Evolutionary conservation across 2,797 vertebrate genomes (phyloP).

Genomic region (Aulostomus chinensis): DNA sequence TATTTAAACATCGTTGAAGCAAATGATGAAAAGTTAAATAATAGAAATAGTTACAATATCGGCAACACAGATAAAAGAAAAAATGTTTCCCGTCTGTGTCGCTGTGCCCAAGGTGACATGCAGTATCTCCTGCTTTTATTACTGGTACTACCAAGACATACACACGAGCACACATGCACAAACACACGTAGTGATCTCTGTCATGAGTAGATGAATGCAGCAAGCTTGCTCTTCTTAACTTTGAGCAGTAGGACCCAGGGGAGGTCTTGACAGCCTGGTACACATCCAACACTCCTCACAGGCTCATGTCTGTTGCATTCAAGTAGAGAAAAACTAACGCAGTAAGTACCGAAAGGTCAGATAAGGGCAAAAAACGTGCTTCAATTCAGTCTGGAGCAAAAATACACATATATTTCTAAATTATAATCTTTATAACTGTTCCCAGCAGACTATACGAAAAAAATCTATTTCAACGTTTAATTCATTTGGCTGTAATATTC

Average conservation of each 20-base stretch:
- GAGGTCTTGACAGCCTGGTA: slow-evolving; percentile 49
- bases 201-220: slow-evolving; percentile 66
- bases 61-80: slow-evolving; percentile 3
- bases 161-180: slow-evolving; percentile 18
- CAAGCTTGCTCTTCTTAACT: slow-evolving; percentile 65
- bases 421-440: slow-evolving; percentile 21
- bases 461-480: slow-evolving; percentile 24
- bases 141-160: slow-evolving; percentile 14
- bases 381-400: slow-evolving; percentile 18
- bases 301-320: slow-evolving; percentile 30
- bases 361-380: slow-evolving; percentile 18
- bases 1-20: slow-evolving; percentile 46
- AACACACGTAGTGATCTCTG: slow-evolving; percentile 33
- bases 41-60: slow-evolving; percentile 11
- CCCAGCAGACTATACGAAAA: slow-evolving; percentile 29
- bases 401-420: slow-evolving; percentile 34
- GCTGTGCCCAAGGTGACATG: slow-evolving; percentile 46
- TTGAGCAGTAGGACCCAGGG: slow-evolving; percentile 64
- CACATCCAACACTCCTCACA: slow-evolving; percentile 28
- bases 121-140: slow-evolving; percentile 12
- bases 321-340: slow-evolving; percentile 26
- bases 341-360: slow-evolving; percentile 43
- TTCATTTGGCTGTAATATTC: slow-evolving; percentile 35
- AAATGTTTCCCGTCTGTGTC: slow-evolving; percentile 12
- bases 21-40: slow-evolving; percentile 45